Conservation (phyloP, 2,888 invertebrate species). For the Sarcophaga caerulescens region DNA sequence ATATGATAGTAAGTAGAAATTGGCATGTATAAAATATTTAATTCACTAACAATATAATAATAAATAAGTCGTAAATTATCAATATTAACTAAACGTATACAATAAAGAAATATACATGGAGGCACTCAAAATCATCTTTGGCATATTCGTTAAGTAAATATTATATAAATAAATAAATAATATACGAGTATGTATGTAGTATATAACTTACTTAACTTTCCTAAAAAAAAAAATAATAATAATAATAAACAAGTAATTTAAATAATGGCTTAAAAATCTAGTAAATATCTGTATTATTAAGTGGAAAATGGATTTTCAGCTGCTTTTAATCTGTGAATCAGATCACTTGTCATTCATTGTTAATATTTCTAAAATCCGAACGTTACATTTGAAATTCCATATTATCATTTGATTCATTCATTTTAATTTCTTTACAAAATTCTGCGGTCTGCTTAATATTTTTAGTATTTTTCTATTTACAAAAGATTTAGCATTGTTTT, state of each 20-base stretch:
- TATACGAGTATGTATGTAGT: not conserved
- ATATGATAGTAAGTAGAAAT: not conserved
- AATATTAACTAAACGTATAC: not conserved
- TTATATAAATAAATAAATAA: not conserved
- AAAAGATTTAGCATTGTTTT: not conserved
- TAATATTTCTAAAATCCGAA: not conserved
- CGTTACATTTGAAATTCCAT: no score
- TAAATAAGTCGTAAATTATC: not conserved
- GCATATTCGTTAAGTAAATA: conserved; percentile 25
- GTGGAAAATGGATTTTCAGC: no score
- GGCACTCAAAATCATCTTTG: conserved; percentile 65
- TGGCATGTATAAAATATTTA: not conserved
- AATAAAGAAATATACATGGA: conserved; percentile 51
- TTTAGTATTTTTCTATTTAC: not conserved
- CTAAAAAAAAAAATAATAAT: conserved; percentile 30
- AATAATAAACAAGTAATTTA: not conserved
- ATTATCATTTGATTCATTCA: not conserved
- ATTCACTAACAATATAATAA: not conserved
- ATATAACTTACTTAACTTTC: conserved; percentile 9
- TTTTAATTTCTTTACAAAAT: not conserved
- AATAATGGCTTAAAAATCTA: conserved; percentile 34
- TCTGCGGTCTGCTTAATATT: not conserved
- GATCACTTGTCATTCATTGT: not conserved
- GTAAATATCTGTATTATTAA: not conserved
- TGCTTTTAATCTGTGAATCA: not conserved